Evolutionary conservation across 1,140 invertebrate species (phyloP), one percentile per base, ranked within the genome.

Genomic region (Pseudomyrmex dendroicus): DNA sequence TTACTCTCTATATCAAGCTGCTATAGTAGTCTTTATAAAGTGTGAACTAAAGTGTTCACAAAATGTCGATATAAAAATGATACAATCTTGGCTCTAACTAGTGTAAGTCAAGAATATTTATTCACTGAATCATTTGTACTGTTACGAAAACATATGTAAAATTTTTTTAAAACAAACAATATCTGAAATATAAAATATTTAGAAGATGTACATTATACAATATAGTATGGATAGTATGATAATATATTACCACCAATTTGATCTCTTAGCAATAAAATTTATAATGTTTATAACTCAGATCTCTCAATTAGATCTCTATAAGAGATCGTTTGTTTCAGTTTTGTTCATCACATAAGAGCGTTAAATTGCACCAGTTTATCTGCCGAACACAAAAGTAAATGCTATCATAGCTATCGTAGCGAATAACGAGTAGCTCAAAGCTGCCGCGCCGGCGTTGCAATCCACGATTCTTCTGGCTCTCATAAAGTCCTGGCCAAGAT

Each of bases 401-500:
- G 76, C 4, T 22, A 91, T 78, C 83, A 89, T 93, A 35, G 25
- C 5, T 12, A 90, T 15, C n/a, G 91, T 88, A 12, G 86, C 88
- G 7, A 92, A 20, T n/a, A 93, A n/a, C 1, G 92, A 92, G n/a
- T 89, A 86, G 7, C 84, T 68, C 67, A 86, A 59, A 15, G 88
- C 80, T 0, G 87, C 70, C 1, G 95, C 94, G 13, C 95, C 95
- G 66, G 97, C 96, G 84, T 95, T 95, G 89, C 97, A 98, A 91
- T 98, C 97, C 0, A 97, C 97, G 76, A 97, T 95, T 89, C 96
- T 94, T 84, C 96, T 95, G 1, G 97, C 97, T 84, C 96, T 95
- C 95, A 98, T 95, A 91, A 97, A 98, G 91, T 97, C 96, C 25
- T 93, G 92, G 0, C 97, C 97, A 20, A 98, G 92, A 91, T 98